phyloP scores from a whole-genome alignment of 2,888 invertebrate genomes.

The Clivina fossor region DNA sequence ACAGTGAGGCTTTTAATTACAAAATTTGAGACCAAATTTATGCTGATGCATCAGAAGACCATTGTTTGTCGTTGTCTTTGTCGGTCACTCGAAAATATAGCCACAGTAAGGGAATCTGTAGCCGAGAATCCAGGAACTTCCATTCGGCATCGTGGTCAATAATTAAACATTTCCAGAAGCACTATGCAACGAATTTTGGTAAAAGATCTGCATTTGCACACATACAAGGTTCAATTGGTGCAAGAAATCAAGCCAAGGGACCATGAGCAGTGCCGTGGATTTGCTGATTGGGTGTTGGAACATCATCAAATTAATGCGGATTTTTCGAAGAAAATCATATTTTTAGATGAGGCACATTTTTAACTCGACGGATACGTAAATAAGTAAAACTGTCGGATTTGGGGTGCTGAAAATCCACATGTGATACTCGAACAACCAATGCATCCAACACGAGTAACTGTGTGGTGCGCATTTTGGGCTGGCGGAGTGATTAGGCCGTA shows the following conservation, averaged over 20 bases:
- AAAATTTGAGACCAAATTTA: conserved; percentile 23
- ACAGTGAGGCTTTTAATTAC: conserved; percentile 2
- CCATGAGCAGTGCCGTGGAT: conserved; percentile 32
- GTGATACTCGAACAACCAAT: no score
- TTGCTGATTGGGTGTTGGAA: conserved; percentile 34
- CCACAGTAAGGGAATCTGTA: conserved; percentile 20
- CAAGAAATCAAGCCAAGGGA: conserved; percentile 36
- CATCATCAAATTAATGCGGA: conserved; percentile 14
- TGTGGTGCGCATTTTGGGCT: no score
- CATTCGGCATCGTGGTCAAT: conserved; percentile 34
- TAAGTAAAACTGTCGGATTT: no score
- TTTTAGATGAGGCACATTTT: conserved; percentile 37
- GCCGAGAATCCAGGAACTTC: conserved; percentile 24
- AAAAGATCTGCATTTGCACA: conserved; percentile 35
- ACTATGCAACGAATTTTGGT: conserved; percentile 24
- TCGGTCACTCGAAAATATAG: conserved; percentile 21
- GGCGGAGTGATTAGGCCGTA: no score
- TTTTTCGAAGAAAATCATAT: conserved; percentile 36
- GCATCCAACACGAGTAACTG: no score
- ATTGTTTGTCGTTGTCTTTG: conserved; percentile 4
- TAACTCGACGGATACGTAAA: conserved; percentile 24
- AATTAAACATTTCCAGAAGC: conserved; percentile 33
- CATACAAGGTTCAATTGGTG: conserved; percentile 37
- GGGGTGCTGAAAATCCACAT: no score
- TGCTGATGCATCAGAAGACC: conserved; percentile 18